These are phyloP conservation scores for Tangara arthus DNA, from an alignment of 2,797 vertebrate species.

Conservation along the genomic window DNA sequence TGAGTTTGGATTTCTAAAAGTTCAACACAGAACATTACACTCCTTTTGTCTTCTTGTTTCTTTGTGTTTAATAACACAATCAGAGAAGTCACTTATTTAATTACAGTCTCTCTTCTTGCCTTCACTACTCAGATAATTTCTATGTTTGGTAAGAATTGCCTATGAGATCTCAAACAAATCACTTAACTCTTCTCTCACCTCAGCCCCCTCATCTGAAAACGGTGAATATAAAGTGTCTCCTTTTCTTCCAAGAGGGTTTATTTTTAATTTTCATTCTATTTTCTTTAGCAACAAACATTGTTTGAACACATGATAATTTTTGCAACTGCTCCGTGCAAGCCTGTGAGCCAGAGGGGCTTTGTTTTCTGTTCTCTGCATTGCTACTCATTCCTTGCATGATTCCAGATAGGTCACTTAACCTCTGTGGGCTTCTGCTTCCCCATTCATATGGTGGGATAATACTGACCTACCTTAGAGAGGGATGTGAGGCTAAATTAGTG, in stretches of 20 bases:
- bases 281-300: background rate
- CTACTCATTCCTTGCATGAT: background rate
- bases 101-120: background rate
- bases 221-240: background rate
- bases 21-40: conserved; percentile 13
- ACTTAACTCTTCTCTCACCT: conserved; percentile 32
- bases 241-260: background rate
- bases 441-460: background rate
- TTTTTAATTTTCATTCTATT: background rate
- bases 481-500: background rate
- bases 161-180: conserved; percentile 5
- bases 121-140: background rate
- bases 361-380: background rate
- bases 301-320: conserved; percentile 10
- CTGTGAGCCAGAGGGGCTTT: background rate
- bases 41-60: conserved; percentile 45
- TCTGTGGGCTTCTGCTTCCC: conserved; percentile 4
- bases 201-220: background rate
- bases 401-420: conserved; percentile 11
- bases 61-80: conserved; percentile 27
- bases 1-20: conserved; percentile 55
- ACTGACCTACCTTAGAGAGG: conserved; percentile 28
- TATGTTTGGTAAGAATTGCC: background rate
- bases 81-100: conserved; percentile 40
- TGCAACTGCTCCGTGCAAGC: background rate